Evolutionary conservation across 64 coral and sea anemone species (phyloP), one percentile per base, ranked within the genome.

Genomic region (Montipora efflorescens): DNA sequence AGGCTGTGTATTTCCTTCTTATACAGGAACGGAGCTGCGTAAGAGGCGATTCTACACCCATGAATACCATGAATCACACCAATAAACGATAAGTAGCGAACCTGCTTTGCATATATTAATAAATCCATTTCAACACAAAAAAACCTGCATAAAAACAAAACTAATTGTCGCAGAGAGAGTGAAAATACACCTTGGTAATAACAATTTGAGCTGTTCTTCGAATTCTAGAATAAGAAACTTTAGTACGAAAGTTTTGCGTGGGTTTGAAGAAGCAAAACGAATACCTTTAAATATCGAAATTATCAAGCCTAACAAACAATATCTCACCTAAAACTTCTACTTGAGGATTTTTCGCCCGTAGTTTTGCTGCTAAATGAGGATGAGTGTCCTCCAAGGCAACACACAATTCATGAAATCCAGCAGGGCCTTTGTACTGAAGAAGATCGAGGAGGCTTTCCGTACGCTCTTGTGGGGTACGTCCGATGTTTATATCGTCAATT

Each of bases 401-500:
- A 79, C 96, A 97, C 10, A 97, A 88, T 59, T 97, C 96, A 3
- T 91, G 61, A 86, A 97, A 97, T 5, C 92, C 96, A 48, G 70
- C 88, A 44, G 94, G 93, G 47, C 96, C 96, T 62, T 97, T 97
- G 89, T 97, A 97, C 71, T 97, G 96, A 9, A 97, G 79, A 18
- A 97, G 83, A 46, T 97, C 96, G 5, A 97, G 88, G 14, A 97
- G 74, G 55, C 93, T 95, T 79, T 97, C 96, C 13, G 79, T 82
- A 64, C 93, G 88, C 49, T 97, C 96, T 36, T 90, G 79, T 58
- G 77, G 67, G 1, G 92, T 92, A 16, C 93, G 85, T 52, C 96
- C 96, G n/a, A 97, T 84, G 67, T 97, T 90, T 83, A 97, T 97
- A 16, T 94, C 86, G 88, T 97, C 96, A 86, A 97, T 95, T 88